These are phyloP conservation scores for Scaptomyza montana DNA, from an alignment of 1,140 invertebrate genomes.

Conservation along the genomic window DNA sequence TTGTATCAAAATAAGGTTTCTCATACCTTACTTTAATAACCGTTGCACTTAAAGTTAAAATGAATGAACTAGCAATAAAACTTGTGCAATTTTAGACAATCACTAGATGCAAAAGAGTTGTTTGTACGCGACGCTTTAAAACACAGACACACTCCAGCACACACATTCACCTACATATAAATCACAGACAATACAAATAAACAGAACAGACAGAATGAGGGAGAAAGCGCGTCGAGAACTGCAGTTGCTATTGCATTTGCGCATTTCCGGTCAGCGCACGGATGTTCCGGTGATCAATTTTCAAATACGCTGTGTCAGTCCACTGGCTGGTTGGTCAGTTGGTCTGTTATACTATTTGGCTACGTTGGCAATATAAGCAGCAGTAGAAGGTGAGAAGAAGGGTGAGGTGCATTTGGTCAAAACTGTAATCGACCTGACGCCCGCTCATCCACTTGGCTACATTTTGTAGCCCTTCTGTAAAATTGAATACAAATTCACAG, in stretches of 20 bases:
- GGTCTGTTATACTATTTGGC: conserved; percentile 25
- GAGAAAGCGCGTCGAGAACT: conserved; percentile 11
- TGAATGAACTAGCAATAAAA: background rate
- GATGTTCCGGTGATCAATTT: conserved; percentile 82
- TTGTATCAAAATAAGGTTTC: background rate
- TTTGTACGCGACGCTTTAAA: conserved; percentile 34
- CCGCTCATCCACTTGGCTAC: conserved; percentile 56
- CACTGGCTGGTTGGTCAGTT: conserved; percentile 40
- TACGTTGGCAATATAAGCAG: conserved; percentile 8
- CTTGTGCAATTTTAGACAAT: conserved; percentile 50
- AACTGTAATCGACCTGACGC: conserved; percentile 67
- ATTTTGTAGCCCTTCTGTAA: conserved; percentile 54
- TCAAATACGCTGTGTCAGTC: conserved; percentile 79
- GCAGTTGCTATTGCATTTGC: conserved; percentile 65
- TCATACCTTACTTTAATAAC: background rate
- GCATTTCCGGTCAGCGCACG: conserved; percentile 80
- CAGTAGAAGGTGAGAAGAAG: background rate
- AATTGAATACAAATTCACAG: conserved; percentile 74
- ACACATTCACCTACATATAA: conserved; percentile 27
- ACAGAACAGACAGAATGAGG: conserved; percentile 1
- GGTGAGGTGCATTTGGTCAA: background rate
- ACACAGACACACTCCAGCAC: conserved; percentile 6
- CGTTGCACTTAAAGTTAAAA: background rate
- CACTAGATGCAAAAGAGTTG: conserved; percentile 61
- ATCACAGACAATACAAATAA: conserved; percentile 12